Conservation (phyloP, 2,797 vertebrate genomes). For the Dryobates pubescens region DNA sequence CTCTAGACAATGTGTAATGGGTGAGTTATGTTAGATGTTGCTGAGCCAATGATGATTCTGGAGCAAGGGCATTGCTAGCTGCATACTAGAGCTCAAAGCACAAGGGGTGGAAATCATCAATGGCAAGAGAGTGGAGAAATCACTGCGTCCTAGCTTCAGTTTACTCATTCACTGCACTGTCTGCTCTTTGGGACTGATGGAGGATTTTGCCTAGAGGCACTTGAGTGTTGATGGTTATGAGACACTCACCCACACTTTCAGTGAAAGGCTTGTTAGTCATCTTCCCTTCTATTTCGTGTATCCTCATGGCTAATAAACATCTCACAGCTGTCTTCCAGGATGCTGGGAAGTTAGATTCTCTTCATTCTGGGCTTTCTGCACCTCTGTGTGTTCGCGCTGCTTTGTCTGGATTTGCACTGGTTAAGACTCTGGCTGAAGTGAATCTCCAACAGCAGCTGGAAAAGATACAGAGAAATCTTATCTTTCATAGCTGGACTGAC, state of each 20-base stretch:
- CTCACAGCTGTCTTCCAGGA: not conserved
- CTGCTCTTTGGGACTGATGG: not conserved
- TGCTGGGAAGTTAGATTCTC: not conserved
- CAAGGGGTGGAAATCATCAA: not conserved
- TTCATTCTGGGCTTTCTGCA: not conserved
- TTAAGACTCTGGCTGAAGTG: not conserved
- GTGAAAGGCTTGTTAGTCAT: slow-evolving; percentile 51
- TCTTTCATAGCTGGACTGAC: not conserved
- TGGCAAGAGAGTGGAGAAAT: slow-evolving; percentile 3
- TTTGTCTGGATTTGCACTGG: not conserved
- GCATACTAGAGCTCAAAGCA: not conserved
- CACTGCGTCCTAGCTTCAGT: not conserved
- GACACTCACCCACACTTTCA: not conserved
- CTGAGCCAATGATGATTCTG: not conserved
- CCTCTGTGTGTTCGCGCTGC: not conserved
- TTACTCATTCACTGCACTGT: slow-evolving; percentile 12
- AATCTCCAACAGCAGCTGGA: not conserved
- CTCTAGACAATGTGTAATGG: slow-evolving; percentile 52
- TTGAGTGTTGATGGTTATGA: not conserved
- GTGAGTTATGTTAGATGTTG: slow-evolving; percentile 17
- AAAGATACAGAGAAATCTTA: not conserved
- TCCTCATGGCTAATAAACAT: not conserved
- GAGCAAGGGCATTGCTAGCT: not conserved
- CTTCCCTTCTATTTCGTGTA: not conserved
- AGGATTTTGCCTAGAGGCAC: slow-evolving; percentile 32